Percentiles rank a stretch among this genome's conserved stretches.
These are phyloP conservation scores for Falco rusticolus DNA, from an alignment of 2,797 vertebrate genomes.

Conservation along the genomic window DNA sequence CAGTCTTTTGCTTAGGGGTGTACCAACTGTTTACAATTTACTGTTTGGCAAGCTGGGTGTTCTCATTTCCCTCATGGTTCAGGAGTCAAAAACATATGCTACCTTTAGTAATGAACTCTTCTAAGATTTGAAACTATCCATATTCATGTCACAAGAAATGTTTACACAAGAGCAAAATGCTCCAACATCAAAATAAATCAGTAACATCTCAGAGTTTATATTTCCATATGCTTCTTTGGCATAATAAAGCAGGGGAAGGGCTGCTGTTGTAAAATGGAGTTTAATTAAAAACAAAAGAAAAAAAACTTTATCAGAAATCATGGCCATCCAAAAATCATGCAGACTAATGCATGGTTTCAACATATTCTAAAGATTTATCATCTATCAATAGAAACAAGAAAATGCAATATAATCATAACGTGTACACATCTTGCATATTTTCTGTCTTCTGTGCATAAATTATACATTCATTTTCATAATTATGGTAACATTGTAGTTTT, in stretches of 20 bases:
- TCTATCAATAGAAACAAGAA: slow-evolving; percentile 64
- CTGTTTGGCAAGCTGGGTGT: slow-evolving; percentile 77
- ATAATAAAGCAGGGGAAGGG: slow-evolving; percentile 69
- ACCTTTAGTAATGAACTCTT: slow-evolving; percentile 78
- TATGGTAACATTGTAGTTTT: slow-evolving; percentile 73
- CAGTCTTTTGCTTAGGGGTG: slow-evolving; percentile 74
- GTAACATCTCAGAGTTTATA: slow-evolving; percentile 77
- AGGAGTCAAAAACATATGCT: slow-evolving; percentile 81
- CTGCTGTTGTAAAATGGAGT: slow-evolving; percentile 68
- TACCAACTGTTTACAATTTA: slow-evolving; percentile 80
- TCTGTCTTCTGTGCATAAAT: slow-evolving; percentile 70
- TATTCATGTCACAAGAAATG: slow-evolving; percentile 79
- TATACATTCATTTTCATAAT: slow-evolving; percentile 73
- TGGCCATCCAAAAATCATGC: slow-evolving; percentile 36
- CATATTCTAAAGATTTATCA: slow-evolving; percentile 63
- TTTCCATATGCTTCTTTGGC: slow-evolving; percentile 78
- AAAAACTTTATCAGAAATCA: slow-evolving; percentile 73
- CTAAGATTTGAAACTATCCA: slow-evolving; percentile 76
- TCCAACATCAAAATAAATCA: slow-evolving; percentile 78
- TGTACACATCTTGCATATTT: slow-evolving; percentile 67
- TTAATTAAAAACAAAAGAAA: slow-evolving; percentile 79
- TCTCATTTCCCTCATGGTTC: slow-evolving; percentile 77
- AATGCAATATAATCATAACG: slow-evolving; percentile 54
- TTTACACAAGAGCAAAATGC: slow-evolving; percentile 79
- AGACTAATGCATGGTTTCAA: slow-evolving; percentile 43